Evolutionary conservation across 2,797 vertebrate species (phyloP).

Genomic region (Spondyliosoma cantharus): DNA sequence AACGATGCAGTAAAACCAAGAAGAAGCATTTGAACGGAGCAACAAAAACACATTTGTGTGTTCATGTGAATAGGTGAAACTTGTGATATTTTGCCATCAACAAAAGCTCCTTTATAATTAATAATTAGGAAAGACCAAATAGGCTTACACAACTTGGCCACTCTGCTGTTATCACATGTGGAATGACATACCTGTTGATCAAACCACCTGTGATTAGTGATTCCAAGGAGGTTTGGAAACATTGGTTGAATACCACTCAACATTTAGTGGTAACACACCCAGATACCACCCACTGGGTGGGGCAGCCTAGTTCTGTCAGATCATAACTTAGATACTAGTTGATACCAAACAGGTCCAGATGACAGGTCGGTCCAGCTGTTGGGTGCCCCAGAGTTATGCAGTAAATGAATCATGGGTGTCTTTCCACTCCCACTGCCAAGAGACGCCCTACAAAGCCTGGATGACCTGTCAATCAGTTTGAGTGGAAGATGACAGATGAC

Average conservation of each 20-base stretch:
- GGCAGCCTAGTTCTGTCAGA: constrained; percentile 20
- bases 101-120: not conserved
- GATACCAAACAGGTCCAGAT: constrained; percentile 16
- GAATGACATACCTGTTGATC: not conserved
- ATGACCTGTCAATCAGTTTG: constrained; percentile 26
- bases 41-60: not conserved
- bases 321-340: constrained; percentile 43
- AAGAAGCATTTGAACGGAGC: not conserved
- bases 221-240: constrained; percentile 3
- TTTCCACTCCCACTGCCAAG: not conserved
- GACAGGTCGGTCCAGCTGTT: constrained; percentile 9
- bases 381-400: constrained; percentile 23
- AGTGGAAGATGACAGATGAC: constrained; percentile 24
- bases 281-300: not conserved
- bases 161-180: not conserved
- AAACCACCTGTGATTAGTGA: not conserved
- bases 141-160: not conserved
- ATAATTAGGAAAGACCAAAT: not conserved
- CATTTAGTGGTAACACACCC: constrained; percentile 12
- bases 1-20: not conserved
- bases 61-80: not conserved
- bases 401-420: not conserved
- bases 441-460: not conserved
- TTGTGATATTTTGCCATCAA: not conserved
- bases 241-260: constrained; percentile 13